These are phyloP conservation scores for Polymixis flavicincta DNA, from an alignment of 2,888 invertebrate species.

Conservation along the genomic window DNA sequence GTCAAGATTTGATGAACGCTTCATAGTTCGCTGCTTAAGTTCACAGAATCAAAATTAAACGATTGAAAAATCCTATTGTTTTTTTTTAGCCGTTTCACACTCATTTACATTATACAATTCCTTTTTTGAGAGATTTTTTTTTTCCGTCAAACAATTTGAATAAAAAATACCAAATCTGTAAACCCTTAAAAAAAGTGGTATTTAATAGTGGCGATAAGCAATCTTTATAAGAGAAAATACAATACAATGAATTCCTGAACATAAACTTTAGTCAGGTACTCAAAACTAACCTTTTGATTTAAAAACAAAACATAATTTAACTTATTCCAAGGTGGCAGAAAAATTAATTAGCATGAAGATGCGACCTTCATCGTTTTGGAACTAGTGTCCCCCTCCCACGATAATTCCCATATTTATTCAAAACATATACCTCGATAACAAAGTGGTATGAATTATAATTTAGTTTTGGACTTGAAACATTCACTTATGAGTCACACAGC, in stretches of 20 bases:
- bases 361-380: constrained; percentile 59
- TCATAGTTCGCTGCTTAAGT: not conserved
- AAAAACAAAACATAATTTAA: not conserved
- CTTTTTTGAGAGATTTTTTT: no score
- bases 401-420: constrained; percentile 53
- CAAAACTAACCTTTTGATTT: not conserved
- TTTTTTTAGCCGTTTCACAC: no score
- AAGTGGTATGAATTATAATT: constrained; percentile 44
- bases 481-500: constrained; percentile 46
- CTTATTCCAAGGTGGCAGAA: constrained; percentile 41
- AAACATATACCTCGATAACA: constrained; percentile 9
- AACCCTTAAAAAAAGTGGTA: no score
- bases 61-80: no score
- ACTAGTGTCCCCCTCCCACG: constrained; percentile 62
- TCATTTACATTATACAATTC: no score
- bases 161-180: no score
- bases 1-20: constrained; percentile 12
- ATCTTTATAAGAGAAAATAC: no score
- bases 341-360: constrained; percentile 41
- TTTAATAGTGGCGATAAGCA: no score
- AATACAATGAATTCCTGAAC: no score
- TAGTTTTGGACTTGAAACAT: constrained; percentile 54
- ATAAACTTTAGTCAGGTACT: no score
- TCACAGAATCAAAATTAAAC: no score
- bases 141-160: no score